A percentile compares a stretch with the other conserved stretches of the same genome.
These are phyloP conservation scores for Cyclina sinensis DNA, from an alignment of 1,140 invertebrate species.

Conservation along the genomic window DNA sequence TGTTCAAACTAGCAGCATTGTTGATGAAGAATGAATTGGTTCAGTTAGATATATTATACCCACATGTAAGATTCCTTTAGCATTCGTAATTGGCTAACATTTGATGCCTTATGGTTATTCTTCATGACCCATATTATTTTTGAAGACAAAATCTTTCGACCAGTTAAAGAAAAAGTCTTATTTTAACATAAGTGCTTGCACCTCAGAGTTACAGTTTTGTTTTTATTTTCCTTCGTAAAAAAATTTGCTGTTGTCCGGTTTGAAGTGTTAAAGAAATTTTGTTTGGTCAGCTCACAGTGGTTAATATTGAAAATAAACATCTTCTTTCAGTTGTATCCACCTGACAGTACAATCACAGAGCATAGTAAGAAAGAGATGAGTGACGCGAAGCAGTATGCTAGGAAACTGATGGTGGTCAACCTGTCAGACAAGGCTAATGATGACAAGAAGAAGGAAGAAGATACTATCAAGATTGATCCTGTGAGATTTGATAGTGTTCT, in stretches of 20 bases:
- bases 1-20: conserved; percentile 96
- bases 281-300: no score
- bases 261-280: no score
- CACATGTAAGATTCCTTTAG: conserved; percentile 96
- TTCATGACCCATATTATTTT: no score
- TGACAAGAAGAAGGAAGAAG: conserved; percentile 90
- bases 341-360: conserved; percentile 93
- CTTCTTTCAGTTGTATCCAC: conserved; percentile 92
- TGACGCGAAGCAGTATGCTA: conserved; percentile 95
- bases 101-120: no score
- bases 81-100: no score
- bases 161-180: no score
- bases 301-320: no score
- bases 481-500: conserved; percentile 72
- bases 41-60: conserved; percentile 95
- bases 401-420: conserved; percentile 94
- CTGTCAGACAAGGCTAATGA: conserved; percentile 92
- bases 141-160: no score
- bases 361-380: conserved; percentile 94
- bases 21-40: conserved; percentile 96
- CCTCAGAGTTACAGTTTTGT: no score
- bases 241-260: no score
- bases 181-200: no score
- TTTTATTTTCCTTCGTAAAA: no score
- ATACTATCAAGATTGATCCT: conserved; percentile 90